Base-by-base conservation (phyloP, 1,140 invertebrate genomes). In the Paraescarpia echinospica region DNA sequence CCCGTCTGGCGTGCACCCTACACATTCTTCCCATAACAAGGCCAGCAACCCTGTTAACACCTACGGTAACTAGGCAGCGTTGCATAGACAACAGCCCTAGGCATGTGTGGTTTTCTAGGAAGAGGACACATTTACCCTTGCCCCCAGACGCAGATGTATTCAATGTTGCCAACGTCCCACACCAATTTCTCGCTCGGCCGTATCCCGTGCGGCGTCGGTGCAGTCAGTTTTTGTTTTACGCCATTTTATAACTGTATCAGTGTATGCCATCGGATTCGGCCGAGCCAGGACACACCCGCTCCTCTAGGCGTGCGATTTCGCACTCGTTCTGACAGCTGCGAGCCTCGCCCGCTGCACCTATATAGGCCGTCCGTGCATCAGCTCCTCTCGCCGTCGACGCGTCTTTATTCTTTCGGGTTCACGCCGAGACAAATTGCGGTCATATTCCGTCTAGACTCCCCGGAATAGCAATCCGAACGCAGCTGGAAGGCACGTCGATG, bases 401-500 rank as follows among this genome's bases (percentile, higher is more conserved):
- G 27, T 77, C 59, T 12, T 77, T 77, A 77, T 77, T 77, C 59
- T 77, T 27, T 77, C 59, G 59, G 48, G 59, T 77, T 77, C 59
- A 77, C 59, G 59, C 18, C 59, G 41, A 77, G 59, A 77, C 59
- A 77, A 77, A 77, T 77, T 77, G 59, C 59, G 59, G 59, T 77
- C 59, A 77, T 77, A 77, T 77, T 77, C 59, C 59, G 59, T 77
- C 59, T 77, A 77, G 59, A 77, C 59, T 77, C 59, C 59, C 59
- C 59, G 22, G 27, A 77, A 77, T 27, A 77, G 59, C 59, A 18
- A 18, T 4, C 59, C 59, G 9, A 77, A 77, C 4, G 59, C 59
- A 14, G 27, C 4, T 77, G 59, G 59, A 77, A 77, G 59, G 59
- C 59, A 31, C 59, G 59, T 77, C 59, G 27, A 27, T 5, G 12